These are phyloP conservation scores for Hoplostethus atlanticus DNA, from an alignment of 2,797 vertebrate genomes.

Conservation along the genomic window DNA sequence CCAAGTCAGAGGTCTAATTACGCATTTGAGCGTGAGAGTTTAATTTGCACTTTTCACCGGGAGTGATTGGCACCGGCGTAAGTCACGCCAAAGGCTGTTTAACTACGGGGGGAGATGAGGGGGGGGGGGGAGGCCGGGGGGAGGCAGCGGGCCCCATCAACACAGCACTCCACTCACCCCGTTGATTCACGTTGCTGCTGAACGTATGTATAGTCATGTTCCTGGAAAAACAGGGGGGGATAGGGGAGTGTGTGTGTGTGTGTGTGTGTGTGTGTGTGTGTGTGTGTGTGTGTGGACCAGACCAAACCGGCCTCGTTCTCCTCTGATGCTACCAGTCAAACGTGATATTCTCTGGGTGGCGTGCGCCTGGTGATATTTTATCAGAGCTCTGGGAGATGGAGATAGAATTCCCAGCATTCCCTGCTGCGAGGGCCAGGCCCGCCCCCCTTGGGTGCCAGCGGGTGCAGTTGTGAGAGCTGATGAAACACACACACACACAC, in stretches of 20 bases:
- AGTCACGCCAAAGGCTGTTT: slow-evolving; percentile 74
- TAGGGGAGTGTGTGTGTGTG: slow-evolving; percentile 2
- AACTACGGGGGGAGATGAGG: slow-evolving; percentile 43
- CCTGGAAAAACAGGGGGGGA: slow-evolving; percentile 23
- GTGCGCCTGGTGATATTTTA: slow-evolving; percentile 9
- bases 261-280: slow-evolving; percentile 3
- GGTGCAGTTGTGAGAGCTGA: slow-evolving; percentile 21
- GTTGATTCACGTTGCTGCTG: slow-evolving; percentile 37
- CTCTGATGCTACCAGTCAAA: slow-evolving; percentile 6
- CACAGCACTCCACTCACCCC: slow-evolving; percentile 31
- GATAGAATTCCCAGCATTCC: slow-evolving; percentile 43
- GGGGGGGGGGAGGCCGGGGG: slow-evolving; percentile 26
- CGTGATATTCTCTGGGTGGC: neutral
- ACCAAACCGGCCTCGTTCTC: slow-evolving; percentile 10
- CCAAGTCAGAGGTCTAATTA: slow-evolving; percentile 83
- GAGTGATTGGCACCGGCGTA: slow-evolving; percentile 78
- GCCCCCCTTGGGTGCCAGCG: slow-evolving; percentile 13
- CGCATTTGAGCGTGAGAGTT: slow-evolving; percentile 79
- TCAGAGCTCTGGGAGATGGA: no score
- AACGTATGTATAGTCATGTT: slow-evolving; percentile 53
- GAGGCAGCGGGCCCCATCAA: slow-evolving; percentile 24
- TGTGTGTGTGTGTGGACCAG: no score
- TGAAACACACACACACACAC: slow-evolving; percentile 1
- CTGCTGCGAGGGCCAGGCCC: slow-evolving; percentile 21
- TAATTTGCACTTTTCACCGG: slow-evolving; percentile 82